These are phyloP conservation scores for Tapirus indicus DNA, from an alignment of 2,797 vertebrate species.

Conservation along the genomic window DNA sequence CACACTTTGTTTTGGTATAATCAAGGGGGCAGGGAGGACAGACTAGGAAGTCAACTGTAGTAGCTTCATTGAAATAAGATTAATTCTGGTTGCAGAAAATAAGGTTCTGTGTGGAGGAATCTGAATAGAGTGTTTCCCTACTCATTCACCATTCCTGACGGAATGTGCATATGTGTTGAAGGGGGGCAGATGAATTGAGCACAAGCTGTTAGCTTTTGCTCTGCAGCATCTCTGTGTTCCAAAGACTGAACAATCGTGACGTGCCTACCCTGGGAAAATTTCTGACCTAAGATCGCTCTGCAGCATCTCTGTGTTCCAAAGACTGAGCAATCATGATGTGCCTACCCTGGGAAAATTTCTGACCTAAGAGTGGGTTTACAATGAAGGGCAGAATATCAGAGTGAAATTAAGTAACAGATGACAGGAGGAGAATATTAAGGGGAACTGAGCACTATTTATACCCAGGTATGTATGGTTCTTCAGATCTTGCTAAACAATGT, in stretches of 20 bases:
- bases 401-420: background rate
- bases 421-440: background rate
- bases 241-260: background rate
- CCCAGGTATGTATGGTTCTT: background rate
- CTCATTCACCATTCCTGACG: background rate
- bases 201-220: background rate
- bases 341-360: background rate
- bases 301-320: background rate
- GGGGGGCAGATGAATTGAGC: accelerated
- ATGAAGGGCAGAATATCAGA: background rate
- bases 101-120: background rate
- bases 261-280: background rate
- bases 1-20: conserved; percentile 38
- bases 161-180: background rate
- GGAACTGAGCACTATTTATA: background rate
- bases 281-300: background rate
- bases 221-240: background rate
- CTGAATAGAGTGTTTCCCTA: background rate
- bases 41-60: background rate
- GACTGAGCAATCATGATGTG: background rate
- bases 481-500: background rate
- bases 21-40: background rate
- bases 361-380: background rate
- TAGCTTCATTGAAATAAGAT: conserved; percentile 5
- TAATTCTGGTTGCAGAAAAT: background rate